A percentile compares a stretch with the other conserved stretches of the same genome.
These are phyloP conservation scores for Xestia sexstrigata DNA, from an alignment of 2,888 invertebrate species.

Conservation along the genomic window DNA sequence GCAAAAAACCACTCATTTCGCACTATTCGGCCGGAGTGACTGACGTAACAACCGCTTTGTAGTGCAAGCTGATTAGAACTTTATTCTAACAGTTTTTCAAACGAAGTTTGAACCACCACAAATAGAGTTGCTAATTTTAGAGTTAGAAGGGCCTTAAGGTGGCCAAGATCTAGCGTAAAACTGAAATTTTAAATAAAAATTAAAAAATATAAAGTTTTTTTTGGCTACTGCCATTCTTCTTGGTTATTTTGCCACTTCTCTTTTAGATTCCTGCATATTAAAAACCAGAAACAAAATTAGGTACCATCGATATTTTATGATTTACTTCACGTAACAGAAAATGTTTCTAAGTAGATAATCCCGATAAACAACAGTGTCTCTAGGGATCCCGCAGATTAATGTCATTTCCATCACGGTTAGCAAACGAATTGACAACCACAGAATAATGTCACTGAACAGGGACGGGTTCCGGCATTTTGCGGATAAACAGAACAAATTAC, in stretches of 20 bases:
- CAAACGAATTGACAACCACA: constrained; percentile 24
- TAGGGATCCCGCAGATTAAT: constrained; percentile 2
- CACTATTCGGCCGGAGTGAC: too few relatives aligned
- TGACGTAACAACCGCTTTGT: too few relatives aligned
- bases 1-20: too few relatives aligned
- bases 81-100: too few relatives aligned
- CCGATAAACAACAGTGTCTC: background rate
- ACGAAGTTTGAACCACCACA: too few relatives aligned
- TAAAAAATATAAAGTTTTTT: too few relatives aligned
- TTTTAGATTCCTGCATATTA: background rate
- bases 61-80: too few relatives aligned
- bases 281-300: background rate
- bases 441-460: constrained; percentile 3
- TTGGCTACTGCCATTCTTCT: background rate
- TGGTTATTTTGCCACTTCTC: background rate
- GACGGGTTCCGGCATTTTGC: background rate
- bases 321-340: background rate
- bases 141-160: background rate
- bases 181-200: background rate
- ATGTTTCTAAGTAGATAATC: background rate
- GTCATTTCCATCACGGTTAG: constrained; percentile 11
- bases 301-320: background rate
- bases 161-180: background rate
- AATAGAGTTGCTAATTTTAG: too few relatives aligned
- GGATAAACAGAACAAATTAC: background rate